Percentiles rank a stretch among this genome's conserved stretches.
Evolutionary conservation across 2,888 invertebrate genomes (phyloP).

Genomic region (Gymnosoma rotundatum): DNA sequence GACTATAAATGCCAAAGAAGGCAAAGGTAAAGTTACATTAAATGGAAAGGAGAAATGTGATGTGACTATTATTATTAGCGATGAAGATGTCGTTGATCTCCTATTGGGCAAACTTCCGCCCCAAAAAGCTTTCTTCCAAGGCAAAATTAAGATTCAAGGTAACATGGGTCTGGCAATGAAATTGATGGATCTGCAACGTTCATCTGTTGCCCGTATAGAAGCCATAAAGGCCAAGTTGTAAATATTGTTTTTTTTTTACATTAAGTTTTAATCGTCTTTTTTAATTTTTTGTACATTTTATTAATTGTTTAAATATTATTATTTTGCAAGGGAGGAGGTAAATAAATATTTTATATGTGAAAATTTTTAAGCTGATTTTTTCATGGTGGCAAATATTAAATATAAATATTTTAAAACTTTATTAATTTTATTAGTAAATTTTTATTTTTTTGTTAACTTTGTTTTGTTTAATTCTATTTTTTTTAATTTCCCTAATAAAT

Average conservation of each 20-base stretch:
- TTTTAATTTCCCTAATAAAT: too few species aligned
- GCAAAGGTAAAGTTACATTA: conserved; percentile 92
- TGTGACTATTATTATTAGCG: conserved; percentile 93
- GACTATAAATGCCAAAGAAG: conserved; percentile 95
- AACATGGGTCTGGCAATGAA: conserved; percentile 99
- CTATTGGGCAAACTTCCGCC: conserved; percentile 96
- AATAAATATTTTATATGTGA: not conserved
- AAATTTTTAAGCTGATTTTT: conserved; percentile 25
- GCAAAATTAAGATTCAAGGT: conserved; percentile 97
- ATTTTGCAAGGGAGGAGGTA: not conserved
- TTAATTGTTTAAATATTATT: conserved; percentile 1
- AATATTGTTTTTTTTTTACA: conserved; percentile 72
- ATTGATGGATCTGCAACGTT: conserved; percentile 90
- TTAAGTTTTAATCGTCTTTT: not conserved
- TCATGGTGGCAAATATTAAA: not conserved
- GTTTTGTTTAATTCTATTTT: too few species aligned
- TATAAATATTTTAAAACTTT: conserved; percentile 11
- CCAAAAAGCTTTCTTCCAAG: conserved; percentile 98
- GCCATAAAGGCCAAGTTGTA: conserved; percentile 89
- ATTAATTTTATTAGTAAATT: not conserved
- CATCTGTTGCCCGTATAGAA: conserved; percentile 89
- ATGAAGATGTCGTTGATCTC: conserved; percentile 93
- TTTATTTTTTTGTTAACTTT: too few species aligned
- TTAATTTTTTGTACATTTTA: not conserved
- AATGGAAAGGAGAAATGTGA: conserved; percentile 93